A percentile compares a stretch with the other conserved stretches of the same genome.
Conservation (phyloP, 2,113 vertebrate species). For the Laterallus jamaicensis region DNA sequence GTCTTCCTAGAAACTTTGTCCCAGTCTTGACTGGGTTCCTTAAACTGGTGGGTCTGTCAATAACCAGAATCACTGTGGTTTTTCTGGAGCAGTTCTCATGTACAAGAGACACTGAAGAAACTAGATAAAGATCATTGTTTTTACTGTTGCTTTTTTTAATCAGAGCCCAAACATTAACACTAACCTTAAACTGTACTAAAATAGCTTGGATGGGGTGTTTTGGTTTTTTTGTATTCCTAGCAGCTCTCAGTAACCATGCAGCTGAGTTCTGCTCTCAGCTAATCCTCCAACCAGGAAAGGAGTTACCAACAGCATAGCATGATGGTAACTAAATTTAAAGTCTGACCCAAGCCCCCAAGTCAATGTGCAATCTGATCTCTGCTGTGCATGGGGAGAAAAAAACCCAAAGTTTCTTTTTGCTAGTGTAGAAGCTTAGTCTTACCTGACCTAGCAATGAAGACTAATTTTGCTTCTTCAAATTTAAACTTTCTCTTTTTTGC, state of each 20-base stretch:
- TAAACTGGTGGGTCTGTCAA: not conserved
- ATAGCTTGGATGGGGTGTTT: not conserved
- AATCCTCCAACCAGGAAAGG: not conserved
- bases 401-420: not conserved
- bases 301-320: not conserved
- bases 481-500: not conserved
- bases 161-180: not conserved
- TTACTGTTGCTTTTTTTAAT: not conserved
- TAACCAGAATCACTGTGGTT: not conserved
- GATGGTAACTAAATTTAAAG: constrained; percentile 51
- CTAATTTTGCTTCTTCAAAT: not conserved
- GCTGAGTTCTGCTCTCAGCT: constrained; percentile 11
- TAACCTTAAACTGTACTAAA: constrained; percentile 2
- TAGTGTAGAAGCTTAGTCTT: not conserved
- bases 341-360: constrained; percentile 31
- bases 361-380: not conserved
- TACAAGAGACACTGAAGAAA: not conserved
- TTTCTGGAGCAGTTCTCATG: not conserved
- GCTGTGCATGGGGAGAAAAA: not conserved
- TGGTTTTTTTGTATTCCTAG: not conserved
- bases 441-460: not conserved
- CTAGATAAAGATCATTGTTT: not conserved
- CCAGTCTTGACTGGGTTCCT: not conserved
- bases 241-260: not conserved
- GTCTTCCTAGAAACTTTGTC: not conserved